Evolutionary conservation across 1,140 invertebrate genomes (phyloP).

Genomic region (Steinernema feltiae): DNA sequence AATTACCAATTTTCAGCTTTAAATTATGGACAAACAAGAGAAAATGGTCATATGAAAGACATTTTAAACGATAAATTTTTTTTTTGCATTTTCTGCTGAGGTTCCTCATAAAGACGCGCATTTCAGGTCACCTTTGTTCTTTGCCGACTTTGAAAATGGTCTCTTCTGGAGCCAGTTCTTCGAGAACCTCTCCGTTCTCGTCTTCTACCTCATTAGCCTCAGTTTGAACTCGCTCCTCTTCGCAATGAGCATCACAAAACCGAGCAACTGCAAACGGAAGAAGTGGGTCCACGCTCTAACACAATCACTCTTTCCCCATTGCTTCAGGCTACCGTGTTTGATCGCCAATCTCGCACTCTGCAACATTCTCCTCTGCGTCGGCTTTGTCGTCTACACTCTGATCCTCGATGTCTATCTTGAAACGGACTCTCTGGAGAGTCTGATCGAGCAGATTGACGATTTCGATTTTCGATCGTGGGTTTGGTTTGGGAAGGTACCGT

Average conservation of each 20-base stretch:
- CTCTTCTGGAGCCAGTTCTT: conserved; percentile 3
- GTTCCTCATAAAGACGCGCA: no score
- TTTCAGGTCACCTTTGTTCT: not conserved
- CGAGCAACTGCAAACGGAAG: not conserved
- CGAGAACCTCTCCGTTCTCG: not conserved
- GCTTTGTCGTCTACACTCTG: not conserved
- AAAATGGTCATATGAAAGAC: no score
- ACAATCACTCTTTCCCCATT: not conserved
- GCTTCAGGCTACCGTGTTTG: not conserved
- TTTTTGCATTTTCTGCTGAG: no score
- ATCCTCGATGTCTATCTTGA: not conserved
- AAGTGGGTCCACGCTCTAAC: not conserved
- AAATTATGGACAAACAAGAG: no score
- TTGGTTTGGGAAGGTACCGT: not conserved
- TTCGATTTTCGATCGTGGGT: not conserved
- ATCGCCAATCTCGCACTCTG: not conserved
- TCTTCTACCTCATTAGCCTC: not conserved
- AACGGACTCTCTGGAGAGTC: not conserved
- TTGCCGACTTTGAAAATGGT: conserved; percentile 8
- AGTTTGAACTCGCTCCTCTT: not conserved
- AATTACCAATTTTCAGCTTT: no score
- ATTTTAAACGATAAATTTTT: no score
- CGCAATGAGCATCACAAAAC: not conserved
- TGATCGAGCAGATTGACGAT: not conserved
- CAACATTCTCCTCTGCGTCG: not conserved